Evolutionary conservation across 2,113 vertebrate species (phyloP).

Genomic region (Alligator sinensis): DNA sequence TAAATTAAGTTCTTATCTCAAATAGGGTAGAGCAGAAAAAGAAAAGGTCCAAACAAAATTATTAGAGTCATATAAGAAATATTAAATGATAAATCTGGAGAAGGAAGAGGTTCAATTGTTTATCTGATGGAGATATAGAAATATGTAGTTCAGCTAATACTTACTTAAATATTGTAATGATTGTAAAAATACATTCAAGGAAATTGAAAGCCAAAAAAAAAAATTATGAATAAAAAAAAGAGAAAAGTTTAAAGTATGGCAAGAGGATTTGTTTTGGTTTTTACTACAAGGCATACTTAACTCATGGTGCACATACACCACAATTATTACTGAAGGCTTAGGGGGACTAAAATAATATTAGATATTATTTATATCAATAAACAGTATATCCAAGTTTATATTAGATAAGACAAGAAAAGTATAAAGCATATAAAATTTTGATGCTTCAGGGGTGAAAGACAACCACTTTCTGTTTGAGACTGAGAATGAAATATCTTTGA

Average conservation of each 20-base stretch:
- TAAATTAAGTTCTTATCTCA: neutral
- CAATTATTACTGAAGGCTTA: neutral
- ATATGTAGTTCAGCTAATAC: neutral
- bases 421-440: neutral
- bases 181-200: neutral
- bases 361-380: neutral
- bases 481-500: neutral
- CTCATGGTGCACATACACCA: neutral
- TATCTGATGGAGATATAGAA: neutral
- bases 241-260: neutral
- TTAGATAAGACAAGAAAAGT: neutral
- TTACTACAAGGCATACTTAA: neutral
- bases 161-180: neutral
- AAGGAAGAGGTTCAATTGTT: neutral
- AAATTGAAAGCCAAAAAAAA: neutral
- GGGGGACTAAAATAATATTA: neutral
- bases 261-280: neutral
- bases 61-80: neutral
- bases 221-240: neutral
- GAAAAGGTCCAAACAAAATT: neutral
- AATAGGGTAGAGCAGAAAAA: neutral
- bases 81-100: neutral
- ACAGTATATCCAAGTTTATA: neutral
- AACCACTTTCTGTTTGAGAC: fast-evolving
- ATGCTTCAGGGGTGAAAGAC: neutral